Percentiles rank a stretch among this genome's conserved stretches.
These are phyloP conservation scores for Brachypteracias leptosomus DNA, from an alignment of 2,113 vertebrate genomes.

Conservation along the genomic window DNA sequence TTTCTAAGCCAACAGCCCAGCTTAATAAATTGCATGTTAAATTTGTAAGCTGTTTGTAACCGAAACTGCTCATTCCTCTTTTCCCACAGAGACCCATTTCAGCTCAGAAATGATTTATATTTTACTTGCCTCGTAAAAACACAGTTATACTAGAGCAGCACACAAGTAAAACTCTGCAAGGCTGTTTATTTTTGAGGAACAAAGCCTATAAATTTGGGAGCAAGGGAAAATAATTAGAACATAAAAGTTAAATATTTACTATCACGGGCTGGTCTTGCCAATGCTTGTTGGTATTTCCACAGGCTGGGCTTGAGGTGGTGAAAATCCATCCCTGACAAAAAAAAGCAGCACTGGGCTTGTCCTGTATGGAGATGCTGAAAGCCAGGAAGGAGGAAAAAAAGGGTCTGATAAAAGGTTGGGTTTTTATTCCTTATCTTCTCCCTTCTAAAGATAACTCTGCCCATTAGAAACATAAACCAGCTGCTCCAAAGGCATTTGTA, in stretches of 20 bases:
- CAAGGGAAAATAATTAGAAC: not conserved
- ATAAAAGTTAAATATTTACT: not conserved
- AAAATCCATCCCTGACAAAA: not conserved
- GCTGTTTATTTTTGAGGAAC: not conserved
- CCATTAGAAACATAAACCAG: not conserved
- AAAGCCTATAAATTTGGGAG: not conserved
- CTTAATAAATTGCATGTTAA: not conserved
- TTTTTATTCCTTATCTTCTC: not conserved
- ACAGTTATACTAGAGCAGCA: not conserved
- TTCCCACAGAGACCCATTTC: not conserved
- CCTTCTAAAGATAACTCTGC: not conserved
- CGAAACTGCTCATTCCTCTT: not conserved
- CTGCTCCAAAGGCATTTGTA: not conserved
- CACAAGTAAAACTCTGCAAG: not conserved
- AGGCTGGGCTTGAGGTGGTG: not conserved
- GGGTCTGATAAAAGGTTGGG: not conserved
- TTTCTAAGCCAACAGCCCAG: not conserved
- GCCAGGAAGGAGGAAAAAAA: not conserved
- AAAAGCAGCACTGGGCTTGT: not conserved
- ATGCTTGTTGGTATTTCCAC: not conserved
- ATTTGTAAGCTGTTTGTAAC: not conserved
- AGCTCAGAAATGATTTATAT: not conserved
- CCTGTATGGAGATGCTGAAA: not conserved
- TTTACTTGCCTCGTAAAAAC: not conserved
- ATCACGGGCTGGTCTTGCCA: not conserved